Evolutionary conservation across 2,797 vertebrate genomes (phyloP).

Genomic region (Sebastes nivosus): DNA sequence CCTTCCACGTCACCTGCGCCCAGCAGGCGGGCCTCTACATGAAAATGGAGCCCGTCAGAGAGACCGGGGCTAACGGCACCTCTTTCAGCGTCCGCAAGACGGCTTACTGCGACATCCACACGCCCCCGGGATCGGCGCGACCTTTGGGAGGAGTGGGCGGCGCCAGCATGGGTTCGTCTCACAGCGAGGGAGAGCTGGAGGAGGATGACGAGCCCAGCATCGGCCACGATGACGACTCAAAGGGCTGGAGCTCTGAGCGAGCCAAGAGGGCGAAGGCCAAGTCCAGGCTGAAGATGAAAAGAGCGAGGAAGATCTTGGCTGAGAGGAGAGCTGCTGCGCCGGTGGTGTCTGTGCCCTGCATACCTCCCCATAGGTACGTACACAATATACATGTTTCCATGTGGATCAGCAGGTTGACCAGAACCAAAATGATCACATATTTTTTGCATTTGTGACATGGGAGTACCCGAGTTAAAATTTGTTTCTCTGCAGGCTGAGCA

Average conservation of each 20-base stretch:
- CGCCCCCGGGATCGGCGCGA: slow-evolving; percentile 92
- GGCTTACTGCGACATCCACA: slow-evolving; percentile 98
- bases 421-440: not conserved
- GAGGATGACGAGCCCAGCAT: slow-evolving; percentile 94
- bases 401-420: not conserved
- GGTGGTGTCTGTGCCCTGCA: slow-evolving; percentile 97
- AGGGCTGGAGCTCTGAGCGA: slow-evolving; percentile 96
- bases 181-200: slow-evolving; percentile 95
- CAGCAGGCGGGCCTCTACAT: slow-evolving; percentile 99
- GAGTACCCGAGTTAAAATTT: not conserved
- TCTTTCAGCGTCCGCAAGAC: slow-evolving; percentile 99
- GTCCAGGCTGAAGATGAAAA: slow-evolving; percentile 98
- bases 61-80: slow-evolving; percentile 96
- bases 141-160: slow-evolving; percentile 81
- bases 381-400: not conserved
- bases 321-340: slow-evolving; percentile 97
- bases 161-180: slow-evolving; percentile 84
- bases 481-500: slow-evolving; percentile 88
- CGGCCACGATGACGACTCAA: slow-evolving; percentile 93
- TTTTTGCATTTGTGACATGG: not conserved
- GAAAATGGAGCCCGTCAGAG: slow-evolving; percentile 99
- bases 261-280: slow-evolving; percentile 98
- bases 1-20: slow-evolving; percentile 98
- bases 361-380: slow-evolving; percentile 94
- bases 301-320: slow-evolving; percentile 95